These are phyloP conservation scores for Pelobates cultripes DNA, from an alignment of 2,797 vertebrate genomes.

Conservation along the genomic window DNA sequence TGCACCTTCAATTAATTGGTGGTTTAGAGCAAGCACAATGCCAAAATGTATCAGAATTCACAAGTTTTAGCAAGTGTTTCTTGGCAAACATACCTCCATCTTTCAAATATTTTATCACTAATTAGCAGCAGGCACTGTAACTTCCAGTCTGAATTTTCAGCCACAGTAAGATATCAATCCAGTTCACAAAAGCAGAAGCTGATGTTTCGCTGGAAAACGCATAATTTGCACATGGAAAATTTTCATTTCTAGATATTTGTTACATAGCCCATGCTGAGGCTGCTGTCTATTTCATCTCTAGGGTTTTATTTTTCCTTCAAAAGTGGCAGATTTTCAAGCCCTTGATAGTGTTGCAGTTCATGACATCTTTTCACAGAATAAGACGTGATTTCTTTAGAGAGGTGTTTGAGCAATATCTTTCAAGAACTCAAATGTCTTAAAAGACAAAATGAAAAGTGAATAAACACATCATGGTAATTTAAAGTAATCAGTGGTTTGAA, in stretches of 20 bases:
- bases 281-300: conserved; percentile 29
- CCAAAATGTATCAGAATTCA: background rate
- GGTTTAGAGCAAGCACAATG: background rate
- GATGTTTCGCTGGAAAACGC: conserved; percentile 22
- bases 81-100: conserved; percentile 12
- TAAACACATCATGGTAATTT: conserved; percentile 18
- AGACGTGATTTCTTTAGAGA: conserved; percentile 37
- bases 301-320: conserved; percentile 28
- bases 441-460: conserved; percentile 7
- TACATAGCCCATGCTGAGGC: conserved; percentile 25
- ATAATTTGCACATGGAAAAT: conserved; percentile 22
- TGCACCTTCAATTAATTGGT: too few relatives aligned
- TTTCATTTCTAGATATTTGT: conserved; percentile 27
- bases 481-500: background rate
- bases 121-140: conserved; percentile 28
- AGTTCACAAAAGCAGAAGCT: conserved; percentile 20
- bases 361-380: conserved; percentile 37
- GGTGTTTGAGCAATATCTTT: conserved; percentile 16
- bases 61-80: background rate
- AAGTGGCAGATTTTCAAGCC: conserved; percentile 35
- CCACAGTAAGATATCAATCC: conserved; percentile 25
- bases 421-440: conserved; percentile 23
- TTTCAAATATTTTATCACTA: conserved; percentile 45
- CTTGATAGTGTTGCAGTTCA: conserved; percentile 35
- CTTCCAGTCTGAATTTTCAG: conserved; percentile 29